Base-by-base conservation (phyloP, 2,888 invertebrate genomes). In the Blastobasis adustella region DNA sequence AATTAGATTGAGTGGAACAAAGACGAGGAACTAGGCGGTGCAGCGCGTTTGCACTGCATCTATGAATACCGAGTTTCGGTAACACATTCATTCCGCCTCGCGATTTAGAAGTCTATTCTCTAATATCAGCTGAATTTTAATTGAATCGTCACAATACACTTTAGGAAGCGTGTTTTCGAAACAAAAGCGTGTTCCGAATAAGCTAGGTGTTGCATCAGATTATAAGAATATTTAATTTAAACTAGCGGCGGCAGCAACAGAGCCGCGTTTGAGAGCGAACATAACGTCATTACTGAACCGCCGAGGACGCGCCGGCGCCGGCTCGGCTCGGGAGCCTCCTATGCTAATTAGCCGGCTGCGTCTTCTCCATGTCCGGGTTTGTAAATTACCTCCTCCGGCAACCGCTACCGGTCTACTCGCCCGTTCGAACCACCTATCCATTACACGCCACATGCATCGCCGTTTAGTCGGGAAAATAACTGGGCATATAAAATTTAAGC, bases 1-100 rank as follows among this genome's bases (percentile, higher is more conserved):
- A 80, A 82, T 82, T 81, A 82, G 73, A 79, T 80, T 73, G 69
- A 61, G 60, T 50, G 57, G 69, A 71, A 70, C 73, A 67, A 68
- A 71, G 59, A 61, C 59, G 52, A 51, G 53, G 58, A 55, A 56
- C 54, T 55, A 36, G 48, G 53, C 54, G 57, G 49, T 46, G 52
- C 55, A 53, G 50, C 46, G 65, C 65, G 67, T 67, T 68, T 71
- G 65, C 67, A 57, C 57, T 54, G 45, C 54, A 54, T 55, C 52
- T 44, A 53, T 23, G 23, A 1, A 23, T 23, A 23, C 23, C 23
- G 23, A 23, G 23, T 23, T 23, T 23, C 23, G 23, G 23, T 23
- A 23, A 23, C 23, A 23, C 23, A 23, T 23, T 23, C 23, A 23
- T 1, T 3, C 23, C 23, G 23, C 23, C 2, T 23, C 23, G 23